Evolutionary conservation across 2,888 invertebrate species (phyloP), one percentile per base, ranked within the genome.

Genomic region (Schrankia costaestrigalis): DNA sequence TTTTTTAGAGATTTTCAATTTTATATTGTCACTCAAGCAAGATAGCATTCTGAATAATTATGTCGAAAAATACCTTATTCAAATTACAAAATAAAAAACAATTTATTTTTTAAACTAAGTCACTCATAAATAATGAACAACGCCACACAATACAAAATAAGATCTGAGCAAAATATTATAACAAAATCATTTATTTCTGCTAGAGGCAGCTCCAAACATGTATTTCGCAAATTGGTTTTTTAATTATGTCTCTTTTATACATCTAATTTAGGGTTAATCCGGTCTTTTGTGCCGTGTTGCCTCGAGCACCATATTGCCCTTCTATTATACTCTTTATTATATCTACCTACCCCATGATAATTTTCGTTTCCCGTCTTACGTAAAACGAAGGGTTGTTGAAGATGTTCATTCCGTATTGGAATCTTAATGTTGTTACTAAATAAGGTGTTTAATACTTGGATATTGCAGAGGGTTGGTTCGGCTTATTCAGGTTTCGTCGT

Each of bases 191-290:
- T 45, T 46, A 41, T 39, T 52, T 52, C 38, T 41, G 56, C 50
- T 52, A 31, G 43, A 41, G 56, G 57, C 47, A 39, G 59, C 50
- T 53, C 39, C 35, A 30, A 35, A 32, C 51, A 38, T 48, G 38
- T 55, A 48, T 45, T 57, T 54, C 36, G 43, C 52, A 77, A 78
- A 76, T 78, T 77, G 69, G 60, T 70, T 78, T 78, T 78, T 79
- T 79, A 79, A 79, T 79, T 78, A 77, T 66, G 60, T 59, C 60
- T 66, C 65, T 69, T 67, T 70, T 72, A 63, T 65, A 65, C 63
- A 53, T 65, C 69, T 70, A 68, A 72, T 71, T 73, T 68, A 64
- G 63, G 60, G 61, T 64, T 71, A 63, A 65, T 64, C 64, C 61
- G 45, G 53, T 50, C 53, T 53, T 62, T 59, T 66, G 61, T 64